These are phyloP conservation scores for Nicator chloris DNA, from an alignment of 2,113 vertebrate species.

Conservation along the genomic window DNA sequence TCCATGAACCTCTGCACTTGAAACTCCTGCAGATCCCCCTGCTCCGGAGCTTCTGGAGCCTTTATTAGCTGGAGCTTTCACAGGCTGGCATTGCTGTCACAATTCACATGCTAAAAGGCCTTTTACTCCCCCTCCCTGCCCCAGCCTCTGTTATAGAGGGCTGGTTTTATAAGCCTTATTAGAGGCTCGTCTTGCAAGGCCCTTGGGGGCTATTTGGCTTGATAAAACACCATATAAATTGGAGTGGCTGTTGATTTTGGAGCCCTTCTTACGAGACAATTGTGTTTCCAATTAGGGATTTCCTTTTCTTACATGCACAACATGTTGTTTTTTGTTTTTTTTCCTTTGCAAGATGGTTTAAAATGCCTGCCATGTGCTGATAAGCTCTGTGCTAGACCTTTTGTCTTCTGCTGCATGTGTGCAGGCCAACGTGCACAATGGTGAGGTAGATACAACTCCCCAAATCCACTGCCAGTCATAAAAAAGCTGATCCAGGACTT, in stretches of 20 bases:
- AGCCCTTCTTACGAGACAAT: background rate
- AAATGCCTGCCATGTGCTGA: slow-evolving; percentile 41
- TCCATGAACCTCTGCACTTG: background rate
- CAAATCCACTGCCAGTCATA: background rate
- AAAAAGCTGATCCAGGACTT: background rate
- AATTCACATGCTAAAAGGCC: background rate
- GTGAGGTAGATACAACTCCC: background rate
- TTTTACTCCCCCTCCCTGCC: background rate
- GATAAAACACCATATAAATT: slow-evolving; percentile 48
- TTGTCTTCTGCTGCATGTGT: background rate
- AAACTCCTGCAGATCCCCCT: background rate
- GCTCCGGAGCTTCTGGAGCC: background rate
- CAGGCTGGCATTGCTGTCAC: background rate
- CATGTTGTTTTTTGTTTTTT: background rate
- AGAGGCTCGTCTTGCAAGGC: slow-evolving; percentile 14
- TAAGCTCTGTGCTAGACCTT: slow-evolving; percentile 21
- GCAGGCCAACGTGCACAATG: background rate
- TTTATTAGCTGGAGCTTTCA: background rate
- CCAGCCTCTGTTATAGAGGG: background rate
- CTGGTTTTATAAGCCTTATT: slow-evolving; percentile 29
- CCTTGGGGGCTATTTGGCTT: slow-evolving; percentile 32
- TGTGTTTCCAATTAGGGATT: slow-evolving; percentile 47
- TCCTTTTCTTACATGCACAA: slow-evolving; percentile 7
- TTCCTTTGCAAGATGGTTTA: slow-evolving; percentile 7
- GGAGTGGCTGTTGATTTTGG: slow-evolving; percentile 52